Percentiles rank a stretch among this genome's conserved stretches.
Evolutionary conservation across 2,888 invertebrate species (phyloP).

Genomic region (Tholera decimalis): DNA sequence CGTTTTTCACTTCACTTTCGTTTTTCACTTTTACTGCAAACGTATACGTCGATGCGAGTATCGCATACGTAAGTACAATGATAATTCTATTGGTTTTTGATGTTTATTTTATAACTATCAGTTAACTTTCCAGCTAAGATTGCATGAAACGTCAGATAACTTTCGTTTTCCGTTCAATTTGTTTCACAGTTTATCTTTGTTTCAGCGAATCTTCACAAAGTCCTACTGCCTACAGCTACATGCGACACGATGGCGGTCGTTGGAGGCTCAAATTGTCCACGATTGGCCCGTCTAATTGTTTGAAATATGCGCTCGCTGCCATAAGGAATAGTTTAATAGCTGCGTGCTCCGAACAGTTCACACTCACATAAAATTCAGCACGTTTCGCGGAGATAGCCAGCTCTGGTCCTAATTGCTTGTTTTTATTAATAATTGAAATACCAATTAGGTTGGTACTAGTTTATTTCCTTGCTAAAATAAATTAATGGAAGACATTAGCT

Average conservation of each 20-base stretch:
- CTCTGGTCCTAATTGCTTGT: constrained; percentile 47
- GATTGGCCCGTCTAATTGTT: constrained; percentile 86
- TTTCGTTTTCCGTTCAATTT: not conserved
- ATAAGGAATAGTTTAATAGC: constrained; percentile 78
- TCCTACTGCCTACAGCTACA: constrained; percentile 2
- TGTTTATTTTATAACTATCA: not conserved
- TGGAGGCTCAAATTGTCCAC: constrained; percentile 81
- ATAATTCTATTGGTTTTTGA: no score
- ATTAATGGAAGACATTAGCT: constrained; percentile 3
- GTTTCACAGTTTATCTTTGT: not conserved
- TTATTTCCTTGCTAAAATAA: constrained; percentile 30
- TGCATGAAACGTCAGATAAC: not conserved
- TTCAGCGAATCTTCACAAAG: constrained; percentile 22
- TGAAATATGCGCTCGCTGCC: constrained; percentile 82
- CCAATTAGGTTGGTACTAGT: constrained; percentile 34
- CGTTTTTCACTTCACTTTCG: not conserved
- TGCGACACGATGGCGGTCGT: constrained; percentile 68
- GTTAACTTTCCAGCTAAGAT: not conserved
- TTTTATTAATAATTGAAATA: constrained; percentile 29
- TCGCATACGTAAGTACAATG: no score
- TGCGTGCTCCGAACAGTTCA: constrained; percentile 43
- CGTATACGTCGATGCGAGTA: no score
- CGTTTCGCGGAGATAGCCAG: constrained; percentile 31
- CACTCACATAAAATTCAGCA: constrained; percentile 56
- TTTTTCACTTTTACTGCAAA: not conserved